Conservation (phyloP, 2,888 invertebrate species). For the Heliconius hortense region DNA sequence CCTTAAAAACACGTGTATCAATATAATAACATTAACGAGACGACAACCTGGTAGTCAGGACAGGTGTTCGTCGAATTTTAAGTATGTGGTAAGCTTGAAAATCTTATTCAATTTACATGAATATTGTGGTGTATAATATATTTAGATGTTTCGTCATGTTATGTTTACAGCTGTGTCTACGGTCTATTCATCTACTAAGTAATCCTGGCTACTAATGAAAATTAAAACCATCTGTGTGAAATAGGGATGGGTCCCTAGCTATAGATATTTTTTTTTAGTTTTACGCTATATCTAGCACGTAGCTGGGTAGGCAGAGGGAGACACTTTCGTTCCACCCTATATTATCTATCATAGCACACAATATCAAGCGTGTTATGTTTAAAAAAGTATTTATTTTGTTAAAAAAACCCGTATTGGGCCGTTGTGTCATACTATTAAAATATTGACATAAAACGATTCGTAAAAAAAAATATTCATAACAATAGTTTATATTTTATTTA, state of each 20-base stretch:
- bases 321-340: too few species aligned
- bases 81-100: neutral
- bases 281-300: too few species aligned
- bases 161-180: neutral
- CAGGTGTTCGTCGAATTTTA: neutral
- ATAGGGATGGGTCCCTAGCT: neutral
- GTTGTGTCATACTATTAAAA: too few species aligned
- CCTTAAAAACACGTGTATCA: too few species aligned
- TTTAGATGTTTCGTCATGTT: neutral
- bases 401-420: too few species aligned
- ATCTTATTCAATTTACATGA: neutral
- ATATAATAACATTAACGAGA: neutral
- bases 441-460: too few species aligned
- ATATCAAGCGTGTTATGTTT: too few species aligned
- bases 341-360: too few species aligned
- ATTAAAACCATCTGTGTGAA: neutral
- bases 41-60: neutral
- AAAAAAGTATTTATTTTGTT: too few species aligned
- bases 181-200: neutral
- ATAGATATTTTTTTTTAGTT: neutral
- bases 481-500: too few species aligned
- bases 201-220: neutral
- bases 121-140: neutral
- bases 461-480: too few species aligned
- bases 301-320: too few species aligned